Evolutionary conservation across 1,140 invertebrate genomes (phyloP).

Genomic region (Aphaenogaster floridana): DNA sequence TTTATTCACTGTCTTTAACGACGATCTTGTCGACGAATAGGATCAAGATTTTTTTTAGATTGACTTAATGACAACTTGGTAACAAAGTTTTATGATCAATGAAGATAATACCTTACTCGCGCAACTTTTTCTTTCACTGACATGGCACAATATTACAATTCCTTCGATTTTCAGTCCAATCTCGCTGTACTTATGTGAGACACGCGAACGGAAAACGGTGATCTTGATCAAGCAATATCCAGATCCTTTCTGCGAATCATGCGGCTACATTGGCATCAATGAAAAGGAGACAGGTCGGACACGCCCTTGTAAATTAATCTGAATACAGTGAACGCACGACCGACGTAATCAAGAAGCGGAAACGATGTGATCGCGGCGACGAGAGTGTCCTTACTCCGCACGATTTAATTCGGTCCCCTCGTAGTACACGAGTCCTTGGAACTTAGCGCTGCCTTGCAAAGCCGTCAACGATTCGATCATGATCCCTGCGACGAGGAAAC

Average conservation of each 20-base stretch:
- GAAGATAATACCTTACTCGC: not conserved
- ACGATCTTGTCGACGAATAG: not conserved
- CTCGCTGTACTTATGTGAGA: not conserved
- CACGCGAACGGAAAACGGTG: not conserved
- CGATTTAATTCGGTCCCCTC: not conserved
- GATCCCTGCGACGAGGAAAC: conserved; percentile 16
- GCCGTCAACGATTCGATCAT: conserved; percentile 8
- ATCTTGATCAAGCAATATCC: not conserved
- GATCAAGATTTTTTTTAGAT: not conserved
- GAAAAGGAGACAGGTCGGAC: not conserved
- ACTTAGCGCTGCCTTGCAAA: not conserved
- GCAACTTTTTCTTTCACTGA: not conserved
- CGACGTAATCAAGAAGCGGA: conserved; percentile 28
- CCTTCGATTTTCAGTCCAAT: conserved; percentile 44
- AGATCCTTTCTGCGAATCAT: conserved; percentile 3
- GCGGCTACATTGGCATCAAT: not conserved
- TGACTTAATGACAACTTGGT: not conserved
- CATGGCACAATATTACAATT: conserved; percentile 7
- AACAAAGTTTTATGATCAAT: not conserved
- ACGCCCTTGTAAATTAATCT: not conserved
- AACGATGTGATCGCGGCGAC: conserved; percentile 17
- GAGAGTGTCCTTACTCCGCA: conserved; percentile 5
- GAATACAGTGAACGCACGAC: not conserved
- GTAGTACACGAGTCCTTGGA: conserved; percentile 20
- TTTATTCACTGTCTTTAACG: not conserved